Evolutionary conservation across 2,797 vertebrate species (phyloP).

Genomic region (Rhincodon typus): DNA sequence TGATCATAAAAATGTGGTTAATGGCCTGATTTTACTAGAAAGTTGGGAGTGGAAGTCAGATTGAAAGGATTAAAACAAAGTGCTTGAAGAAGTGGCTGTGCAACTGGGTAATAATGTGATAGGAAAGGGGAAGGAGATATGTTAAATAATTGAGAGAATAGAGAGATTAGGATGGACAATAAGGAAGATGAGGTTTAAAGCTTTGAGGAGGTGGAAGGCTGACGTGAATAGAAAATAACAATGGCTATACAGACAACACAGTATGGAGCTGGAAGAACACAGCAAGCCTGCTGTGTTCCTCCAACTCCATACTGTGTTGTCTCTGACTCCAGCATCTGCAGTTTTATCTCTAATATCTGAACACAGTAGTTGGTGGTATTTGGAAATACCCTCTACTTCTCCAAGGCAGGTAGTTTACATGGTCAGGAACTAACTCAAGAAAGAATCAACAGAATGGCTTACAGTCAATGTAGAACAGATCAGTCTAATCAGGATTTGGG

Average conservation of each 20-base stretch:
- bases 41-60: neutral
- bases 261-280: too few species aligned
- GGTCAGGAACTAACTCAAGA: neutral
- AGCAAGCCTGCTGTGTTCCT: too few species aligned
- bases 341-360: too few species aligned
- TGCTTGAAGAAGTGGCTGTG: neutral
- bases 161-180: neutral
- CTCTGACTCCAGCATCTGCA: too few species aligned
- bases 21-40: neutral
- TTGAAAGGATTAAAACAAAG: neutral
- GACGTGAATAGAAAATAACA: neutral
- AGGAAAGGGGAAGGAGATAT: neutral
- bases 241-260: too few species aligned
- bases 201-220: neutral
- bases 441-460: neutral
- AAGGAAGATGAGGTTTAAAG: neutral
- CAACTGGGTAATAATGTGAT: neutral
- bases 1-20: neutral
- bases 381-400: too few species aligned
- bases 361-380: neutral
- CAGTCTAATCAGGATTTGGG: neutral
- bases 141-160: neutral
- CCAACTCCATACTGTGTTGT: too few species aligned
- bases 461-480: neutral
- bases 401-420: neutral